Conservation (phyloP, 2,797 vertebrate genomes). For the Liasis olivaceus region DNA sequence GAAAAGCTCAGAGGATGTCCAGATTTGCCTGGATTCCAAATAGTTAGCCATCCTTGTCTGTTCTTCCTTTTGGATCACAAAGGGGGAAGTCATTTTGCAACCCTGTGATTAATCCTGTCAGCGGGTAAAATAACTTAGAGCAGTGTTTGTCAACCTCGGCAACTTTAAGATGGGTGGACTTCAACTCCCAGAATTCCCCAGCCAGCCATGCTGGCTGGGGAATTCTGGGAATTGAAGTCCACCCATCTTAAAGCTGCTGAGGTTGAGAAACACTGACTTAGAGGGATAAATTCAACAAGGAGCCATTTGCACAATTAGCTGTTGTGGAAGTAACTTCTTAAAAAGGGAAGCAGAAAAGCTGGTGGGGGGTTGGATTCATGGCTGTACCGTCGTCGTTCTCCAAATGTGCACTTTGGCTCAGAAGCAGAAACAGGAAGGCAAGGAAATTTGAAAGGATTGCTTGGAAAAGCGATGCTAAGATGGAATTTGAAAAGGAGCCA, state of each 20-base stretch:
- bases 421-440: neutral
- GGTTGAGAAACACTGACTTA: too few species aligned
- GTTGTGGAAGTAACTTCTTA: neutral
- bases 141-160: too few species aligned
- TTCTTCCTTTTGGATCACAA: neutral
- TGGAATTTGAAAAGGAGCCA: neutral
- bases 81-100: neutral
- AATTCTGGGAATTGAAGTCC: too few species aligned
- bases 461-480: neutral
- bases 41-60: neutral
- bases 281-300: neutral
- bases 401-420: neutral
- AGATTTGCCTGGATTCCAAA: neutral
- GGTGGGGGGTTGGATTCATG: neutral
- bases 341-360: neutral
- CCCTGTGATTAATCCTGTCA: neutral
- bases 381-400: neutral
- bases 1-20: neutral
- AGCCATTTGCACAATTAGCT: neutral
- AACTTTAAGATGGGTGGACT: too few species aligned
- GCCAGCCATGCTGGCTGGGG: too few species aligned
- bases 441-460: neutral
- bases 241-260: too few species aligned
- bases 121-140: neutral
- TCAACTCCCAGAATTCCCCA: too few species aligned